Base-by-base conservation (phyloP, 1,140 invertebrate genomes). In the Drosophila funebris region DNA sequence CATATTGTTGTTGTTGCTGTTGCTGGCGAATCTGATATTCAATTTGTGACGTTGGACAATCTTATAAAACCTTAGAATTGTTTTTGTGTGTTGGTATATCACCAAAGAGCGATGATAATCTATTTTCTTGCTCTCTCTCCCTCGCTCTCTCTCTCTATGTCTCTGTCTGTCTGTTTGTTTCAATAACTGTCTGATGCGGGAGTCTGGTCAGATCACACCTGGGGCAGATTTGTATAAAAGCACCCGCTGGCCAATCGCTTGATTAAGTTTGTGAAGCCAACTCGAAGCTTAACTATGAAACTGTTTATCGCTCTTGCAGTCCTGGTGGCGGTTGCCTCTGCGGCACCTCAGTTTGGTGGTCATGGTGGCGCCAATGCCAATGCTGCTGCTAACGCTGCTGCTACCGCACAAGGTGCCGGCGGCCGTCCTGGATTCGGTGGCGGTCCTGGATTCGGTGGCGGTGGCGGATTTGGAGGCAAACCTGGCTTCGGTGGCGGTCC, bases 201-300 rank as follows among this genome's bases (percentile, higher is more conserved):
- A 11, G n/a, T 29, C 11, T 31, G 8, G 39, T 8, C 24, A 18
- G 9, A 31, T 13, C 16, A 0, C 9, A 18, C 22, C 50, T 53
- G 8, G 36, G 13, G 5, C 22, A 18, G 33, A 69, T 5, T 46
- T 62, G 64, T 73, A 76, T 76, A 76, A 76, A 76, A 73, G 63
- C 37, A 46, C 41, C 18, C 44, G 22, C 9, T 13, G n/a, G 27
- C 11, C 53, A 4, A 2, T n/a, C 7, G 39, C 6, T 29, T 14
- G 11, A 29, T 39, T 70, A 78, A 78, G 73, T 78, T 52, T 71
- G 43, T 52, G 22, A 71, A 67, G 18, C 6, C 24, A 63, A 18
- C 44, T 78, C 39, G 20, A 66, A 63, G 48, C 36, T 13, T 29
- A n/a, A 58, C 41, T 6, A 84, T 84, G 80, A 84, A 81, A 71